Evolutionary conservation across 2,888 invertebrate species (phyloP).

Genomic region (Neoascia interrupta): DNA sequence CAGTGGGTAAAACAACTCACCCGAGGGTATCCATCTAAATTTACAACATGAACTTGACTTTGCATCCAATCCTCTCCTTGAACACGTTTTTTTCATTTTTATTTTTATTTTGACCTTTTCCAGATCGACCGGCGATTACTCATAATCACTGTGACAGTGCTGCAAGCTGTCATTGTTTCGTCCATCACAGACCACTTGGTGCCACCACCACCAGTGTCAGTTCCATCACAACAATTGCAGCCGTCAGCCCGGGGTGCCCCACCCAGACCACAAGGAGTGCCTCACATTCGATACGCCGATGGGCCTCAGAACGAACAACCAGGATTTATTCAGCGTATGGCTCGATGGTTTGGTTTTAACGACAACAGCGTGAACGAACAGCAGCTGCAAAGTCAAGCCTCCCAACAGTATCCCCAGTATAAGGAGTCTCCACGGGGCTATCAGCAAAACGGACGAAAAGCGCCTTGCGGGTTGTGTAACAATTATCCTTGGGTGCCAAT

Average conservation of each 20-base stretch:
- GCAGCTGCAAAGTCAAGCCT: constrained; percentile 72
- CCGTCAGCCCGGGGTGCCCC: constrained; percentile 33
- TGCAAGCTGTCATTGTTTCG: constrained; percentile 44
- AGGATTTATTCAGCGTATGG: constrained; percentile 78
- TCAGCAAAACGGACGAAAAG: constrained; percentile 78
- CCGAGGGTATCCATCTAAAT: background rate
- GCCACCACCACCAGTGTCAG: constrained; percentile 74
- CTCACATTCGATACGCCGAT: constrained; percentile 25
- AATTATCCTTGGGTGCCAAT: constrained; percentile 91
- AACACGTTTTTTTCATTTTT: background rate
- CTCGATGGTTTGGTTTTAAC: constrained; percentile 78
- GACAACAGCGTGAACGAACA: constrained; percentile 72
- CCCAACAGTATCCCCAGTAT: constrained; percentile 62
- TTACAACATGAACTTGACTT: background rate
- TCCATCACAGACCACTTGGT: constrained; percentile 76
- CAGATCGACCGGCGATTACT: constrained; percentile 40
- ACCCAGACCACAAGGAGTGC: constrained; percentile 24
- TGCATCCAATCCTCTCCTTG: background rate
- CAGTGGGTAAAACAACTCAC: constrained; percentile 1
- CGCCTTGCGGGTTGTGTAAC: constrained; percentile 88
- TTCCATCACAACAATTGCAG: constrained; percentile 51
- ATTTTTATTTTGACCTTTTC: constrained; percentile 7
- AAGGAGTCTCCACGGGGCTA: constrained; percentile 59
- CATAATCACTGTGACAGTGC: constrained; percentile 19
- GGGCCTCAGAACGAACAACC: constrained; percentile 64